Conservation (phyloP, 1,140 invertebrate genomes). For the Gerris buenoi region DNA sequence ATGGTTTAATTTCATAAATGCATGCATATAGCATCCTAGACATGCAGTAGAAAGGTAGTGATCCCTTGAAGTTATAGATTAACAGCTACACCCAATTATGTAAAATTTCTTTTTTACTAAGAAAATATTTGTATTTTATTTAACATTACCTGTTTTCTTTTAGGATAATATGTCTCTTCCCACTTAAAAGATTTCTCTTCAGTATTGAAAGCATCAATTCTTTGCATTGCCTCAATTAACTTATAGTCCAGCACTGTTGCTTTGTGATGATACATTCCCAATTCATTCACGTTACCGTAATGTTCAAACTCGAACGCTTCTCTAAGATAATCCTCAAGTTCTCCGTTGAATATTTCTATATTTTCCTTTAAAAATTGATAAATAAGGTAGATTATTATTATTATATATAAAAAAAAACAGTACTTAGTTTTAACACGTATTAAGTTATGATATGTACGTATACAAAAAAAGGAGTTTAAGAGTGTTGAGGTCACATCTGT, state of each 20-base stretch:
- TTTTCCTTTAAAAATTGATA: slow-evolving; percentile 21
- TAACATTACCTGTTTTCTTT: slow-evolving; percentile 43
- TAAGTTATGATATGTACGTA: no score
- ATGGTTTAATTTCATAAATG: no score
- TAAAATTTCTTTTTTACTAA: no score
- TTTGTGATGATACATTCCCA: slow-evolving; percentile 70
- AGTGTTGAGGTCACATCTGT: no score
- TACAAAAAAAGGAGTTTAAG: no score
- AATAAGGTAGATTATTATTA: no score
- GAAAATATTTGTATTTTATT: background rate
- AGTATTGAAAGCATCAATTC: slow-evolving; percentile 78
- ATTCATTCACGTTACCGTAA: slow-evolving; percentile 74
- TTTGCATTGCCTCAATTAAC: slow-evolving; percentile 50
- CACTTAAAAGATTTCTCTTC: slow-evolving; percentile 83
- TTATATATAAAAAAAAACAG: no score
- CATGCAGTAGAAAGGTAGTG: no score
- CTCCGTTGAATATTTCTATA: slow-evolving; percentile 57
- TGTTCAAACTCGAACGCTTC: slow-evolving; percentile 74
- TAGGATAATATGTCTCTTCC: slow-evolving; percentile 76
- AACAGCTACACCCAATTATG: no score
- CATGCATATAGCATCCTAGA: no score
- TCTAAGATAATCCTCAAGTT: slow-evolving; percentile 61
- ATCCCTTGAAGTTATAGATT: no score
- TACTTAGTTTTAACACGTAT: no score
- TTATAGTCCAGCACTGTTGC: slow-evolving; percentile 57